Evolutionary conservation across 1,140 invertebrate genomes (phyloP).

Genomic region (Adoxophyes honmai): DNA sequence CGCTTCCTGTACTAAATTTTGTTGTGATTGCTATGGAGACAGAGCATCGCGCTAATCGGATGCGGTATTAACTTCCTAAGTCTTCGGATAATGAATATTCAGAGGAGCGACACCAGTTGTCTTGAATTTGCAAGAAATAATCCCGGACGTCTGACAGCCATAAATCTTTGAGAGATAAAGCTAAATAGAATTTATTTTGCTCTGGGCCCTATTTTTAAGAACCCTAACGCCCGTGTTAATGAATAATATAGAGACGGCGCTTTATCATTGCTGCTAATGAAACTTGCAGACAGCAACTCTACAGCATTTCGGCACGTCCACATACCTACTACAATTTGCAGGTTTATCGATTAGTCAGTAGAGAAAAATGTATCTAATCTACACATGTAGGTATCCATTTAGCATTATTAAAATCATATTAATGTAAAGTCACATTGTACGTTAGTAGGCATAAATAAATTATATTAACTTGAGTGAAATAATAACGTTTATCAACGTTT

Average conservation of each 20-base stretch:
- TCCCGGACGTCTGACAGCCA: conserved; percentile 35
- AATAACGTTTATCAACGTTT: too few relatives aligned
- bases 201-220: not conserved
- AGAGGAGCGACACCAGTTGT: conserved; percentile 47
- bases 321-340: too few relatives aligned
- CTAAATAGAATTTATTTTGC: not conserved
- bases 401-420: too few relatives aligned
- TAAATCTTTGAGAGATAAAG: conserved; percentile 39
- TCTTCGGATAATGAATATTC: conserved; percentile 57
- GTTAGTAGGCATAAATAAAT: too few relatives aligned
- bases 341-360: too few relatives aligned
- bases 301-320: too few relatives aligned
- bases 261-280: conserved; percentile 1
- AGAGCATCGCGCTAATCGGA: conserved; percentile 36
- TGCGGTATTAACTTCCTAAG: conserved; percentile 42
- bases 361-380: too few relatives aligned
- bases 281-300: not conserved
- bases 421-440: too few relatives aligned
- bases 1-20: conserved; percentile 20
- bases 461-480: too few relatives aligned
- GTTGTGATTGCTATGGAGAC: conserved; percentile 20
- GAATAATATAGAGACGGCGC: not conserved
- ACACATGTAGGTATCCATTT: too few relatives aligned
- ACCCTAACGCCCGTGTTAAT: not conserved
- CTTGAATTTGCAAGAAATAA: conserved; percentile 52